Conservation (phyloP, 2,113 vertebrate genomes). For the human (Homo sapiens) region DNA sequence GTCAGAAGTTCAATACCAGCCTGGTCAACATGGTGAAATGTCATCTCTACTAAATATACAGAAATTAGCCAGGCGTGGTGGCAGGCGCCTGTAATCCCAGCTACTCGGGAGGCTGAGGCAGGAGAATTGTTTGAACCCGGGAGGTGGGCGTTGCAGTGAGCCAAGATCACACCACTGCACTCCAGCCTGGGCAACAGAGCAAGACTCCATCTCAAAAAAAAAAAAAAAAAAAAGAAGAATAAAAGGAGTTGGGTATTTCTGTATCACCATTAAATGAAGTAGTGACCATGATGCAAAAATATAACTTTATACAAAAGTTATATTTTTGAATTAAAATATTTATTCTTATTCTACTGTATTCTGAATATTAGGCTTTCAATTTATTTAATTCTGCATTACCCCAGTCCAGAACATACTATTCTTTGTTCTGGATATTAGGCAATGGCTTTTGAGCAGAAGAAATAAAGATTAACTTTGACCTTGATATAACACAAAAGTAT, state of each 20-base stretch:
- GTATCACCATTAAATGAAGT: not conserved
- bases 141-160: too few relatives aligned
- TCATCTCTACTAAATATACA: too few relatives aligned
- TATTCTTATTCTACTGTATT: not conserved
- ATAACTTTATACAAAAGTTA: not conserved
- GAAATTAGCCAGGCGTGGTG: too few relatives aligned
- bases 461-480: not conserved
- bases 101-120: too few relatives aligned
- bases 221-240: not conserved
- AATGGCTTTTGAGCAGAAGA: not conserved
- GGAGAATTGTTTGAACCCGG: too few relatives aligned
- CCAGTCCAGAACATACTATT: not conserved
- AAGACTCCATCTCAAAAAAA: too few relatives aligned
- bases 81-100: too few relatives aligned
- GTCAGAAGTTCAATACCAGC: too few relatives aligned
- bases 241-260: not conserved
- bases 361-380: not conserved
- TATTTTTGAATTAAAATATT: not conserved
- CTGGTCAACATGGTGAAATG: too few relatives aligned
- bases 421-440: not conserved
- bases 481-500: not conserved
- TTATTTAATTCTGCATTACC: not conserved
- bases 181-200: too few relatives aligned
- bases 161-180: too few relatives aligned
- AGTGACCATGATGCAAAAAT: not conserved